Base-by-base conservation (phyloP, 1,140 invertebrate species). In the Pogonomyrmex barbatus region DNA sequence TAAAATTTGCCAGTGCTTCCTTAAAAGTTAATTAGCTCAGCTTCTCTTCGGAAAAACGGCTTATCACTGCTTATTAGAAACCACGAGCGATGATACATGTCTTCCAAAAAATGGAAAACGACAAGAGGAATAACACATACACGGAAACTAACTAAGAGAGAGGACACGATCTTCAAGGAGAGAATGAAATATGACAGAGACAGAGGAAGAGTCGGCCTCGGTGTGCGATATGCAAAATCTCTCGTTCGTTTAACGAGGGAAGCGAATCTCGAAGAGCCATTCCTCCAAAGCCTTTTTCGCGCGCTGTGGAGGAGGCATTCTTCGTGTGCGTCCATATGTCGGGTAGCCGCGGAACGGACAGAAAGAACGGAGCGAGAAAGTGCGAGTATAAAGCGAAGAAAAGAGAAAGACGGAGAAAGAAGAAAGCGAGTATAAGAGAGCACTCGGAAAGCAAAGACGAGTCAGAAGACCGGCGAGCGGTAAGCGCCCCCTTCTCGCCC, bases 171-270 rank as follows among this genome's bases (percentile, higher is more conserved):
- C 76, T 24, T 24, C 70, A 77, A 65, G 45, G 52, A 73, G 60
- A 52, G 67, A 71, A 60, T 52, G 60, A 77, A 70, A 42, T 30
- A 52, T 30, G 63, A 39, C 14, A 33, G 42, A 36, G 52, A 36
- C 71, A 62, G 39, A n/a, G 36, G 36, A n/a, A 58, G 47, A 62
- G 30, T 24, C 24, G 67, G 33, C 79, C 24, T 86, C 45, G 67
- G 36, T 81, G 85, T 87, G 86, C 81, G 91, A 92, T 93, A 94
- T 94, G 94, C 93, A 94, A 93, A 94, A 93, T 90, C 84, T 87
- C 93, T 94, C 91, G 93, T 94, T 94, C 93, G 92, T 94, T 94
- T 94, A 94, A 94, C 92, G 94, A 95, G 94, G 92, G 91, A 93
- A 93, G 90, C 94, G 93, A 94, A 94, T 94, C 93, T 89, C 89